Conservation (phyloP, 2,888 invertebrate species). For the Xanthia icteritia region DNA sequence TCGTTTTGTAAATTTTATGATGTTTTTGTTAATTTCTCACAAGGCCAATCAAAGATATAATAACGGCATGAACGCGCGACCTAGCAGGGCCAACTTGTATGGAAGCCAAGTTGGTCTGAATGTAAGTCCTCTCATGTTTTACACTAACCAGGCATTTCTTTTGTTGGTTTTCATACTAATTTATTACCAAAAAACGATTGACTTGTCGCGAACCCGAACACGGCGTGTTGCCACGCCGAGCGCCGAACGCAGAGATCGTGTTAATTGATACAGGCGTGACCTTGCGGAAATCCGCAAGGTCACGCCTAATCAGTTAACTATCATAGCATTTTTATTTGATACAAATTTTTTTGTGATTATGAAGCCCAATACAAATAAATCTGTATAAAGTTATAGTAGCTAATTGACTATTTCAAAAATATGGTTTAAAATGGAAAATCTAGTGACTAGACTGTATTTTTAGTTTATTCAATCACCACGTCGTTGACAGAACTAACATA, state of each 20-base stretch:
- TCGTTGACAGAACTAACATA: no score
- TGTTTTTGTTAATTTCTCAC: slow-evolving; percentile 56
- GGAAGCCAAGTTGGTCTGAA: slow-evolving; percentile 84
- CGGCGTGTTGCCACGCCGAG: no score
- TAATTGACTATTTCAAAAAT: not conserved
- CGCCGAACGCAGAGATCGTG: no score
- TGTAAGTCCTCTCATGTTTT: slow-evolving; percentile 77
- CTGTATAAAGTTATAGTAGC: not conserved
- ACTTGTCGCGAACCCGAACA: no score
- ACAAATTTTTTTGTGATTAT: not conserved
- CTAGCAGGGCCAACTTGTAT: slow-evolving; percentile 83
- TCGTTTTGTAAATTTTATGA: slow-evolving; percentile 34
- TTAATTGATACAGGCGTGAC: no score
- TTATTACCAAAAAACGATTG: no score
- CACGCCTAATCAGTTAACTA: no score
- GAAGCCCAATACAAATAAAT: not conserved
- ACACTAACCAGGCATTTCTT: slow-evolving; percentile 47
- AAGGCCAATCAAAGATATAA: slow-evolving; percentile 88
- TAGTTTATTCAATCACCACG: no score
- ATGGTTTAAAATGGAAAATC: no score
- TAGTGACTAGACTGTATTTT: no score
- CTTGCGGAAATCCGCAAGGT: no score
- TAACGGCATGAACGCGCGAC: slow-evolving; percentile 80
- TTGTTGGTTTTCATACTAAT: slow-evolving; percentile 36
- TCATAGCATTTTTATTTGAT: not conserved